Conservation (phyloP, 1,140 invertebrate genomes). For the Nilaparvata lugens region DNA sequence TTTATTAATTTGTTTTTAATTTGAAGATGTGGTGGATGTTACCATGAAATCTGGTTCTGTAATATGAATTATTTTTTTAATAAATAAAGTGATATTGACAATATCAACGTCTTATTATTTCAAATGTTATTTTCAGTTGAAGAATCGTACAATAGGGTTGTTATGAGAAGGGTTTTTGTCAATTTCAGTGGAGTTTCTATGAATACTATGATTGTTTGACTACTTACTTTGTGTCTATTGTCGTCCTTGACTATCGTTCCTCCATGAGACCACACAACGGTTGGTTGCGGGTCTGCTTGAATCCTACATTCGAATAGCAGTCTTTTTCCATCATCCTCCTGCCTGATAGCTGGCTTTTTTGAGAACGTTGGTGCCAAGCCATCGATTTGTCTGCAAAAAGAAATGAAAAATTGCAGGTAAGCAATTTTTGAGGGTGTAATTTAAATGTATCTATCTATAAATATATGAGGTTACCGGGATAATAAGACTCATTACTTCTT, state of each 20-base stretch:
- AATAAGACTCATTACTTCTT: too few species aligned
- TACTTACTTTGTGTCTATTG: slow-evolving; percentile 68
- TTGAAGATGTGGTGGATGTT: too few species aligned
- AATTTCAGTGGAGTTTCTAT: background rate
- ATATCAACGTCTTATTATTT: too few species aligned
- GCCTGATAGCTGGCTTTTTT: slow-evolving; percentile 92
- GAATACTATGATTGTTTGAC: background rate
- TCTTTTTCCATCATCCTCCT: slow-evolving; percentile 93
- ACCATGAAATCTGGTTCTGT: too few species aligned
- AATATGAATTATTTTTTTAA: too few species aligned
- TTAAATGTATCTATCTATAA: too few species aligned
- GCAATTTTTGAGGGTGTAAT: background rate
- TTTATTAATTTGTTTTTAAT: too few species aligned
- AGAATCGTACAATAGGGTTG: background rate
- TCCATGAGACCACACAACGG: slow-evolving; percentile 87
- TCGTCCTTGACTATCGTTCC: slow-evolving; percentile 64
- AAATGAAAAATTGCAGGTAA: slow-evolving; percentile 5
- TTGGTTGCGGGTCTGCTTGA: slow-evolving; percentile 85
- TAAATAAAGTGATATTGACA: too few species aligned
- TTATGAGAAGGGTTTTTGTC: background rate
- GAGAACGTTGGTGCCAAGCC: slow-evolving; percentile 94
- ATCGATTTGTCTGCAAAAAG: slow-evolving; percentile 78
- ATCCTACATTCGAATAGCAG: slow-evolving; percentile 93
- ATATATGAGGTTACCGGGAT: too few species aligned
- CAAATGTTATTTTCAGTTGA: too few species aligned